phyloP scores from a whole-genome alignment of 2,797 vertebrate genomes.

The Coregonus suidteri region DNA sequence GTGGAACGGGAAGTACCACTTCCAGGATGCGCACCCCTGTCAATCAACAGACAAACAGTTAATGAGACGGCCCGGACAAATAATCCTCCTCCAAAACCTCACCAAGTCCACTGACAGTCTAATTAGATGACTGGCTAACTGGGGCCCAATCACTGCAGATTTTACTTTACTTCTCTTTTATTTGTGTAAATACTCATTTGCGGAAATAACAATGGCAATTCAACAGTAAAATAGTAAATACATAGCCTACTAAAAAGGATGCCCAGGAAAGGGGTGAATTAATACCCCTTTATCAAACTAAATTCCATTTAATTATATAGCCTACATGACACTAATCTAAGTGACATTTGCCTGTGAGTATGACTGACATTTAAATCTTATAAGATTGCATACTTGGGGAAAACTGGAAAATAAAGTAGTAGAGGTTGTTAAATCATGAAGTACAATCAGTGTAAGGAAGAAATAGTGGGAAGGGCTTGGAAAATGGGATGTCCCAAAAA shows the following conservation, averaged over 20 bases:
- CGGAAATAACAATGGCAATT: neutral
- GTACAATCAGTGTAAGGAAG: neutral
- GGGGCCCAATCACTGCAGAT: no score
- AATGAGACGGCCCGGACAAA: neutral
- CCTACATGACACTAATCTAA: constrained; percentile 11
- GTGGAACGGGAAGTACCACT: constrained; percentile 99
- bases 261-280: neutral
- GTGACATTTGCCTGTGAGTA: neutral
- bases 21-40: constrained; percentile 98
- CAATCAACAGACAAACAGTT: constrained; percentile 6
- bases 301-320: no score
- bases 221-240: neutral
- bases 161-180: no score
- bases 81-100: no score
- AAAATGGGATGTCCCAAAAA: no score
- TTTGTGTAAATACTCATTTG: no score
- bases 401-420: neutral
- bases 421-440: neutral
- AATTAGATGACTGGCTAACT: no score
- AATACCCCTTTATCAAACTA: neutral
- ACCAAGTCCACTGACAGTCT: no score
- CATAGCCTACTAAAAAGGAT: neutral
- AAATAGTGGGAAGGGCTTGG: neutral
- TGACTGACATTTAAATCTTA: constrained; percentile 60
- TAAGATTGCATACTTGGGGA: neutral